Evolutionary conservation across 2,113 vertebrate genomes (phyloP), one percentile per base, ranked within the genome.

Genomic region (Gavialis gangeticus): DNA sequence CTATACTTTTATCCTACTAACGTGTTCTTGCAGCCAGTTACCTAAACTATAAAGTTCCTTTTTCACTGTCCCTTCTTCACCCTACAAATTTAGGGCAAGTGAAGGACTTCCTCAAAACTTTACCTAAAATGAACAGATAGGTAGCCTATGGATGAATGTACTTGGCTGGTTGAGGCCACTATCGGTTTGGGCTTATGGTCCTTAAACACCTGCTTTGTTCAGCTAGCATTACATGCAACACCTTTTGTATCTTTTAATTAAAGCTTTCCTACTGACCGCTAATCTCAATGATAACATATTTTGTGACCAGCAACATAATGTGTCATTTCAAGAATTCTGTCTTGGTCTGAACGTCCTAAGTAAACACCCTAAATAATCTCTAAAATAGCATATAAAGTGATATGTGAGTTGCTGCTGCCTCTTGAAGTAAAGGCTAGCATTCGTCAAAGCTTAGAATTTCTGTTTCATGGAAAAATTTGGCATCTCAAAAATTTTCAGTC

Each of bases 401-500:
- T 69, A n/a, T 73, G 80, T 79, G n/a, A 0, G 0, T 56, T 85
- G n/a, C 80, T 5, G 12, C 30, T 78, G 55, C n/a, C 63, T 91
- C 37, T 59, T 78, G 58, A 14, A 21, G 18, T 37, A 30, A 71
- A 30, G 19, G 14, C 91, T 91, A 81, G 8, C 5, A 5, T 92
- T 94, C 89, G 30, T 60, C 66, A 30, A 16, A n/a, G 7, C 63
- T 88, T 92, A 57, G 58, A 93, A 90, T 4, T 10, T 91, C 88
- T 86, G 71, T 21, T 91, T 95, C 86, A 34, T 22, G 25, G 27
- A 84, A 82, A 64, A 17, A 3, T 0, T 14, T 92, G 59, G 64
- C 60, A 89, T 92, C 87, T 87, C 87, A 21, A 80, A 34, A 58
- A 87, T 90, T 94, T 90, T 83, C 27, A 75, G 87, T 25, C 28